Evolutionary conservation across 2,888 invertebrate species (phyloP).

Genomic region (Chrysolina haemoptera): DNA sequence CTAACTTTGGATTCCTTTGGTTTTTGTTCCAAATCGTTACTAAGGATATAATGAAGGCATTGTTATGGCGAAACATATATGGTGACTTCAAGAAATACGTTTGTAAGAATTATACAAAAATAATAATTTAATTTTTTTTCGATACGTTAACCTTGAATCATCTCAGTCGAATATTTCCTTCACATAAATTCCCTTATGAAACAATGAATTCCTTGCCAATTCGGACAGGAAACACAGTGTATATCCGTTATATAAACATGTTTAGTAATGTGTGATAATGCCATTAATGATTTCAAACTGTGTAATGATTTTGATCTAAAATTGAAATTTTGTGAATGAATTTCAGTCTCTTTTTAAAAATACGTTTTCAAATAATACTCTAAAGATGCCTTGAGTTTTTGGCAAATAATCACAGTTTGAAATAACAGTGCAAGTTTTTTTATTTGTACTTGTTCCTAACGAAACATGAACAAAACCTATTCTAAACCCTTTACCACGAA

Average conservation of each 20-base stretch:
- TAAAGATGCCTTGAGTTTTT: background rate
- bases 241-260: background rate
- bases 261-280: conserved; percentile 5
- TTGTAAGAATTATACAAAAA: too few species aligned
- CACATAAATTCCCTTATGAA: background rate
- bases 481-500: conserved; percentile 4
- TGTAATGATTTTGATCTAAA: conserved; percentile 7
- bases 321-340: background rate
- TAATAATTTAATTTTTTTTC: too few species aligned
- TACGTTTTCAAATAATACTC: background rate
- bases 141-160: too few species aligned
- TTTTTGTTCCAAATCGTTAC: too few species aligned
- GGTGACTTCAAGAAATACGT: too few species aligned
- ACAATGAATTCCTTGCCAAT: background rate
- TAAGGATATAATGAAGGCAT: too few species aligned
- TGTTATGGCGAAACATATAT: too few species aligned
- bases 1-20: too few species aligned
- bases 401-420: conserved; percentile 14
- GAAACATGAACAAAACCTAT: conserved; percentile 8
- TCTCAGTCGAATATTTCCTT: too few species aligned
- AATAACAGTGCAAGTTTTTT: conserved; percentile 17
- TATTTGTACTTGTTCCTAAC: background rate
- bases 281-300: conserved; percentile 17
- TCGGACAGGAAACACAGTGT: background rate
- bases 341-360: conserved; percentile 10